Evolutionary conservation across 1,140 invertebrate species (phyloP).

Genomic region (Drosophila novamexicana): DNA sequence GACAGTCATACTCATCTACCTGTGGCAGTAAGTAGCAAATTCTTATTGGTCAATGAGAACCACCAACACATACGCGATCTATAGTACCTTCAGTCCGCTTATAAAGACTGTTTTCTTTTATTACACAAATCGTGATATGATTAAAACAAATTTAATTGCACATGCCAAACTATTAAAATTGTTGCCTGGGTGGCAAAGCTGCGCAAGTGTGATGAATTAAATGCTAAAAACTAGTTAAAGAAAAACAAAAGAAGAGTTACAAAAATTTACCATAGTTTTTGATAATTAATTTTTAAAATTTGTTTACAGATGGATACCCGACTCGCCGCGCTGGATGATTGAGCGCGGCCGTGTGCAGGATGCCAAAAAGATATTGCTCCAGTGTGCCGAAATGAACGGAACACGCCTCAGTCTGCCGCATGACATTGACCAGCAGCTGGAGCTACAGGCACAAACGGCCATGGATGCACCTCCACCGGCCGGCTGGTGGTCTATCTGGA

Average conservation of each 20-base stretch:
- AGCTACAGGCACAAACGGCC: slow-evolving; percentile 78
- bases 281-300: neutral
- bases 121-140: too few relatives aligned
- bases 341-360: slow-evolving; percentile 89
- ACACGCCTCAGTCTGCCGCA: slow-evolving; percentile 74
- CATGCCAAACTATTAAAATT: too few relatives aligned
- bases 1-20: slow-evolving; percentile 82
- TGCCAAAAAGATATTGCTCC: slow-evolving; percentile 89
- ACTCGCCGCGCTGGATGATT: slow-evolving; percentile 94
- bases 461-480: slow-evolving; percentile 79
- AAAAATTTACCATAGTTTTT: neutral
- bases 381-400: slow-evolving; percentile 88
- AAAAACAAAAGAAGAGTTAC: neutral
- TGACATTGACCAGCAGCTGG: slow-evolving; percentile 81
- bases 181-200: neutral
- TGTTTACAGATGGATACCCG: slow-evolving; percentile 86
- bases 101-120: neutral
- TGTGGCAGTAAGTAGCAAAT: slow-evolving; percentile 76
- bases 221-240: neutral
- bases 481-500: slow-evolving; percentile 82
- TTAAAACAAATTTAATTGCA: too few relatives aligned
- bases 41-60: neutral
- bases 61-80: too few relatives aligned
- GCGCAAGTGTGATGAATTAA: neutral
- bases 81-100: neutral